Evolutionary conservation across 2,797 vertebrate species (phyloP).

Genomic region (Anisognathus igniventris): DNA sequence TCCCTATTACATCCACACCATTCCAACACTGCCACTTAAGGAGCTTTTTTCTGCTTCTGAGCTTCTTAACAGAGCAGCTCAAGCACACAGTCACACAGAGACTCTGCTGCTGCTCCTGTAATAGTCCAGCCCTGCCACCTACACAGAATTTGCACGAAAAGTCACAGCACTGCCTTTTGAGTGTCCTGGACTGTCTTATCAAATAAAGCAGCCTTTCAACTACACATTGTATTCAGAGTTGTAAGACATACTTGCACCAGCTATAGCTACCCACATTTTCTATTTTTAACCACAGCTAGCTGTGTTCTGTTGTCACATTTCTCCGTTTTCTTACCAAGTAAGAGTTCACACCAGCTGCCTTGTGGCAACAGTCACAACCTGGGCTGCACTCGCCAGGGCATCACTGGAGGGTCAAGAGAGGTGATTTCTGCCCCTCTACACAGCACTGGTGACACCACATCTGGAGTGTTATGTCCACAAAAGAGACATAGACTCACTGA

Average conservation of each 20-base stretch:
- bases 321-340: background rate
- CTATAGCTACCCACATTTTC: background rate
- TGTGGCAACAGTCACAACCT: background rate
- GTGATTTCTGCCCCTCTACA: background rate
- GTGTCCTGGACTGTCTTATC: background rate
- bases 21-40: slow-evolving; percentile 28
- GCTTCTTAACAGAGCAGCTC: background rate
- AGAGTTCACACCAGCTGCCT: background rate
- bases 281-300: background rate
- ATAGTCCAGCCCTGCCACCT: background rate
- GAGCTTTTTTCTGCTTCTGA: slow-evolving; percentile 5
- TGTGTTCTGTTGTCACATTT: background rate
- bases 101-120: background rate
- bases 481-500: background rate
- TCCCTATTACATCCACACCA: background rate
- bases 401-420: background rate
- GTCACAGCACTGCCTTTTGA: background rate
- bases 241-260: background rate
- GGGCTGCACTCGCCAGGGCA: background rate
- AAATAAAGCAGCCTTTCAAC: background rate
- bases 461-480: background rate
- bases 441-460: background rate
- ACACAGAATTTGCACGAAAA: background rate
- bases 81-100: background rate
- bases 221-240: background rate